phyloP scores from a whole-genome alignment of 1,140 invertebrate genomes.

The Cryptotermes secundus region DNA sequence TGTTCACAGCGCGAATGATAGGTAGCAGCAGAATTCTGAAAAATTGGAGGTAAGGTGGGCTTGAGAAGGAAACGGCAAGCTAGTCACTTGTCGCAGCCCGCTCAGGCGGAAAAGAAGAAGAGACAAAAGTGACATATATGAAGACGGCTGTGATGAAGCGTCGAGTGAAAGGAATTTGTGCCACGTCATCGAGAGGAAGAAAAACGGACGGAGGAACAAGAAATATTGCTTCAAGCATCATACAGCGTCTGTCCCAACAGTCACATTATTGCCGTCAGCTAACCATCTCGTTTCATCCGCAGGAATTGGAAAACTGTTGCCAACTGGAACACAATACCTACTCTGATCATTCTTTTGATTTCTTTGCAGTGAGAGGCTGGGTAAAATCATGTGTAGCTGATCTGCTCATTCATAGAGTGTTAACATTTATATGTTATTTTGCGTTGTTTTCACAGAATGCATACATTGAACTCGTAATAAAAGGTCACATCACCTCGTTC shows the following conservation, averaged over 20 bases:
- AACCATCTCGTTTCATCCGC: not conserved
- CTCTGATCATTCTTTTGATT: too few species aligned
- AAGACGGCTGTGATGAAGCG: constrained; percentile 4
- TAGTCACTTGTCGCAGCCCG: not conserved
- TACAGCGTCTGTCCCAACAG: not conserved
- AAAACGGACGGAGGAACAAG: not conserved
- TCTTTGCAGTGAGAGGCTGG: too few species aligned
- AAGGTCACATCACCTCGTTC: too few species aligned
- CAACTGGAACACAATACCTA: too few species aligned
- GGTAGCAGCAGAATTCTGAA: not conserved
- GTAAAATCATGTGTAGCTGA: too few species aligned
- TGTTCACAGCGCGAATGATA: not conserved
- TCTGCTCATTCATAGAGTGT: too few species aligned
- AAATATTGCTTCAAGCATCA: not conserved
- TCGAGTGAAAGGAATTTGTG: constrained; percentile 4
- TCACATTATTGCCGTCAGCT: not conserved
- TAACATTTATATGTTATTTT: too few species aligned
- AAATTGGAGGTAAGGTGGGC: not conserved
- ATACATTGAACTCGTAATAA: too few species aligned
- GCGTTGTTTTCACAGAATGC: too few species aligned
- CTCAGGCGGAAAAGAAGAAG: not conserved
- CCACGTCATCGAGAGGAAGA: not conserved
- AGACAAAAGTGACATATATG: not conserved
- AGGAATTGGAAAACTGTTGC: not conserved
- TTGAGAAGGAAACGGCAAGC: not conserved